phyloP scores from a whole-genome alignment of 2,888 invertebrate species.

The Cosmia pyralina region DNA sequence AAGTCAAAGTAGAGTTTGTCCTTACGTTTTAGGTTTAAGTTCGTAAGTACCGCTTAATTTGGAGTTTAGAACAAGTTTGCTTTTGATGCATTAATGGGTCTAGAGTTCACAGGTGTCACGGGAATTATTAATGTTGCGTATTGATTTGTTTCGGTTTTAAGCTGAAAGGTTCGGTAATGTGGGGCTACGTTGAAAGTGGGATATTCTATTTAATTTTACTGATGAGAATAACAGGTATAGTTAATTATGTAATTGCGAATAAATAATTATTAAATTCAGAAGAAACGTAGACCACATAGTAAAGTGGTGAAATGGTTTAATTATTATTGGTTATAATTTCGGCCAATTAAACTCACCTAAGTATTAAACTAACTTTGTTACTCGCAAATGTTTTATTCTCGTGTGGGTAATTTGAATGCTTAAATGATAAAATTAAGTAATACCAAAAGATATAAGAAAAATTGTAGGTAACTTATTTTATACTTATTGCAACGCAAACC shows the following conservation, averaged over 20 bases:
- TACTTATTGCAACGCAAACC: neutral
- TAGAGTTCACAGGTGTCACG: constrained; percentile 43
- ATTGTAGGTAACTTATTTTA: no score
- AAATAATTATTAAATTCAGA: neutral
- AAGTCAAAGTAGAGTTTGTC: neutral
- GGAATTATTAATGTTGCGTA: constrained; percentile 44
- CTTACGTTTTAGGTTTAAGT: neutral
- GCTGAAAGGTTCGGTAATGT: neutral
- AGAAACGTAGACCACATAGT: neutral
- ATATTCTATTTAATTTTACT: constrained; percentile 12
- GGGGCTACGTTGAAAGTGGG: constrained; percentile 1
- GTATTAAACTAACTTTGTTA: neutral
- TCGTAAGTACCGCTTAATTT: neutral
- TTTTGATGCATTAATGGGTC: constrained; percentile 32
- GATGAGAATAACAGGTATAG: neutral
- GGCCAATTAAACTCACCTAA: neutral
- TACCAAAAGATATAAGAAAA: no score
- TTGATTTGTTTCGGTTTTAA: constrained; percentile 36
- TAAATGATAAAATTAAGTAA: no score
- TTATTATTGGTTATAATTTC: neutral
- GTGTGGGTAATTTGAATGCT: neutral
- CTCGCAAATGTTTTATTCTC: neutral
- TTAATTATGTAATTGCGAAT: neutral
- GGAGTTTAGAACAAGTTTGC: constrained; percentile 2
- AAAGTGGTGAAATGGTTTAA: neutral